Evolutionary conservation across 2,797 vertebrate species (phyloP).

Genomic region (Jordanella pulchra): DNA sequence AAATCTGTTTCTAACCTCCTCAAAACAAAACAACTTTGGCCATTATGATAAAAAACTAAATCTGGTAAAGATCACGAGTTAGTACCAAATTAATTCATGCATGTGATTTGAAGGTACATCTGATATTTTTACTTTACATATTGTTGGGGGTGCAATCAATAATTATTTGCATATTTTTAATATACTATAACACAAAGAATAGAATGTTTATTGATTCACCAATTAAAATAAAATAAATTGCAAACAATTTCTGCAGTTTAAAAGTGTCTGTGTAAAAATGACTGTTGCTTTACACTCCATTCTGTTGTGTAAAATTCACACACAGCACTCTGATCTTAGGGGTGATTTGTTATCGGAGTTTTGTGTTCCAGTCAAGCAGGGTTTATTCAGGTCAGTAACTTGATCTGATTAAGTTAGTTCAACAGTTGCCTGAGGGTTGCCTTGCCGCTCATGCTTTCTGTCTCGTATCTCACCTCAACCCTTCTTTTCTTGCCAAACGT

Average conservation of each 20-base stretch:
- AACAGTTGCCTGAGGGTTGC: constrained; percentile 49
- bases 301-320: not conserved
- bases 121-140: not conserved
- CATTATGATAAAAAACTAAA: no score
- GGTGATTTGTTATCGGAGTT: constrained; percentile 39
- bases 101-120: not conserved
- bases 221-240: no score
- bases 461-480: constrained; percentile 1
- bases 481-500: not conserved
- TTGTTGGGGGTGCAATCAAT: not conserved
- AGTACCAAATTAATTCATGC: not conserved
- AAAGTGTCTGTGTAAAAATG: not conserved
- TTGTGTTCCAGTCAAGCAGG: constrained; percentile 56
- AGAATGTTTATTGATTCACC: not conserved
- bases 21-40: not conserved
- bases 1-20: not conserved
- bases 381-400: constrained; percentile 75
- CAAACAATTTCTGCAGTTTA: no score
- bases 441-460: not conserved
- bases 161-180: not conserved
- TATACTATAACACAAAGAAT: not conserved
- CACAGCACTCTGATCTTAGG: constrained; percentile 10
- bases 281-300: not conserved
- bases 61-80: not conserved
- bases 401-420: constrained; percentile 75